These are phyloP conservation scores for Strix uralensis DNA, from an alignment of 2,113 vertebrate species.

Conservation along the genomic window DNA sequence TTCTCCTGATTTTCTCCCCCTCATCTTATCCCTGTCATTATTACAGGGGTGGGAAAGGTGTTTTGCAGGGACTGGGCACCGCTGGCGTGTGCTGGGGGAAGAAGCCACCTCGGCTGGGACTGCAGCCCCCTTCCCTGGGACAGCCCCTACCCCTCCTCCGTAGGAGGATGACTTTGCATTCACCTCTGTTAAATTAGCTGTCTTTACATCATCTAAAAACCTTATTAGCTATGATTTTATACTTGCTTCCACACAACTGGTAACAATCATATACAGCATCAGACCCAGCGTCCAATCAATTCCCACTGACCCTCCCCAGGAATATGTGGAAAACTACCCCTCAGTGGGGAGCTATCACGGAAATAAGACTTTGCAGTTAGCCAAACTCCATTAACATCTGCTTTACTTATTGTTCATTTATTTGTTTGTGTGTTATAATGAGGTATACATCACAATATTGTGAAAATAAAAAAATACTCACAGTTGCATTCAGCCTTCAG, in stretches of 20 bases:
- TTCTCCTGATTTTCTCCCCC: not conserved
- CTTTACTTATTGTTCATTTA: not conserved
- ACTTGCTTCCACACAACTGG: not conserved
- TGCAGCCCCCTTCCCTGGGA: not conserved
- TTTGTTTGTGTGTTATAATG: not conserved
- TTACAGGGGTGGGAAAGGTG: not conserved
- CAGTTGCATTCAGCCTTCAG: not conserved
- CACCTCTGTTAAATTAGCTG: rapidly evolving
- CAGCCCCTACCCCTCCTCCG: not conserved
- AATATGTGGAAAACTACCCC: rapidly evolving
- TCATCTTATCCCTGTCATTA: rapidly evolving
- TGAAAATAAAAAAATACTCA: not conserved
- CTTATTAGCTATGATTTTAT: not conserved
- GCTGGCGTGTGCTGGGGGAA: not conserved
- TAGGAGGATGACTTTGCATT: not conserved
- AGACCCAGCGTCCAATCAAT: not conserved
- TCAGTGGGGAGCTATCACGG: not conserved
- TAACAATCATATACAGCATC: rapidly evolving
- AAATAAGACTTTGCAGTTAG: rapidly evolving
- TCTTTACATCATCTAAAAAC: not conserved
- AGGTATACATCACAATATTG: rapidly evolving
- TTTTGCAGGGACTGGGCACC: not conserved
- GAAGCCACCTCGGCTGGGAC: not conserved
- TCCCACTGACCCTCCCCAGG: not conserved
- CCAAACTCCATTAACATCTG: not conserved